These are phyloP conservation scores for Scrobipalpa costella DNA, from an alignment of 2,888 invertebrate species.

Conservation along the genomic window DNA sequence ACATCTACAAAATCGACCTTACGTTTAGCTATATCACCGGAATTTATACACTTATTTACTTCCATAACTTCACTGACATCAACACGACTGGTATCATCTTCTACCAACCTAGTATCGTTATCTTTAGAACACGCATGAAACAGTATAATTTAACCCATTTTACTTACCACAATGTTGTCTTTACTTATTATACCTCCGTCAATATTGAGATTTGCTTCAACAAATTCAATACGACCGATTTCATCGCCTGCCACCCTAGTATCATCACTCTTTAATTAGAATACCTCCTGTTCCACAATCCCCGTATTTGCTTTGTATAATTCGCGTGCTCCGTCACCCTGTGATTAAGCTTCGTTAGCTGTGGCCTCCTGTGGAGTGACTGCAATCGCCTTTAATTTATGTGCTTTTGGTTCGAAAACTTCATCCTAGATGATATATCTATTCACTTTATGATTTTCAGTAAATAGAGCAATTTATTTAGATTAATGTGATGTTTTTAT, in stretches of 20 bases:
- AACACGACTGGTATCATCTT: too few species aligned
- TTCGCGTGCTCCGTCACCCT: constrained; percentile 25
- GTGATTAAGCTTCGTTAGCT: constrained; percentile 29
- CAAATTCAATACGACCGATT: not conserved
- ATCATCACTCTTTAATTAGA: constrained; percentile 21
- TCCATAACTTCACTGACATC: too few species aligned
- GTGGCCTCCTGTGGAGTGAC: constrained; percentile 17
- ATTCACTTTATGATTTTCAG: not conserved
- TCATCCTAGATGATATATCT: not conserved
- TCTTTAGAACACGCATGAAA: too few species aligned
- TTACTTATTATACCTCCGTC: not conserved
- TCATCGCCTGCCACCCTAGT: not conserved
- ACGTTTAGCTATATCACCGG: too few species aligned
- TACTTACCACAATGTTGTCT: not conserved
- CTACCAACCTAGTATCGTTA: too few species aligned
- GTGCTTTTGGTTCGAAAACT: constrained; percentile 3
- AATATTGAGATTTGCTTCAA: not conserved
- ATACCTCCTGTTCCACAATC: constrained; percentile 2
- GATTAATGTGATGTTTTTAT: too few species aligned
- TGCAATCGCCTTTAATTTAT: constrained; percentile 24
- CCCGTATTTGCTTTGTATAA: constrained; percentile 19
- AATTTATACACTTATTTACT: too few species aligned
- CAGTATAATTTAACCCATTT: not conserved
- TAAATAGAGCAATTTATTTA: not conserved
- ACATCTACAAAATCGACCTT: too few species aligned